These are phyloP conservation scores for Turritopsis dohrnii DNA, from an alignment of 30 jellyfish, hydroid and myxozoan genomes.

Conservation along the genomic window DNA sequence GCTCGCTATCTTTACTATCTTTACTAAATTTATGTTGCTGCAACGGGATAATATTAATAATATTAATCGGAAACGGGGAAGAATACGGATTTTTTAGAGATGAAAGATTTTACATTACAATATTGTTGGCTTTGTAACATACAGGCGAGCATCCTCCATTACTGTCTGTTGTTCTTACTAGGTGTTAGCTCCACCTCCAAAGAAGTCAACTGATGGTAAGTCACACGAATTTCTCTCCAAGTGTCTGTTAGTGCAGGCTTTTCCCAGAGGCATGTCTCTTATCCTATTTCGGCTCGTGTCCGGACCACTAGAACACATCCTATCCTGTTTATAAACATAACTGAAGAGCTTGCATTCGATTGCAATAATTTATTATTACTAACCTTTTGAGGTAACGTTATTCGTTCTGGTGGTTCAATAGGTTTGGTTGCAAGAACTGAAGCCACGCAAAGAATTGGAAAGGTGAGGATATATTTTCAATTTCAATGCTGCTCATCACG, in stretches of 20 bases:
- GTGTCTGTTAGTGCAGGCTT: neutral
- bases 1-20: neutral
- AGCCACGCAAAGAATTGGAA: conserved; percentile 23
- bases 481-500: neutral
- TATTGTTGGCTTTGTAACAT: no score
- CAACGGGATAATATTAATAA: neutral
- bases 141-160: no score
- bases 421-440: conserved; percentile 29
- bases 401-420: neutral
- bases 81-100: no score
- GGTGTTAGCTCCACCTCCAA: conserved; percentile 57
- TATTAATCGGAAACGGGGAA: no score
- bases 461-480: neutral
- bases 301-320: no score
- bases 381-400: neutral
- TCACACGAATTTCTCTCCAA: neutral
- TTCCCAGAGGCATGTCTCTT: no score
- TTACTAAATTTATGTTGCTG: neutral
- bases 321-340: no score
- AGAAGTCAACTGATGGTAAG: conserved; percentile 58
- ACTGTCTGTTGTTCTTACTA: neutral
- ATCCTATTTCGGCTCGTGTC: no score
- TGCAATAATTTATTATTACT: no score
- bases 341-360: neutral
- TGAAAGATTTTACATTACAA: no score